Base-by-base conservation (phyloP, 2,113 vertebrate genomes). In the Lagopus muta region DNA sequence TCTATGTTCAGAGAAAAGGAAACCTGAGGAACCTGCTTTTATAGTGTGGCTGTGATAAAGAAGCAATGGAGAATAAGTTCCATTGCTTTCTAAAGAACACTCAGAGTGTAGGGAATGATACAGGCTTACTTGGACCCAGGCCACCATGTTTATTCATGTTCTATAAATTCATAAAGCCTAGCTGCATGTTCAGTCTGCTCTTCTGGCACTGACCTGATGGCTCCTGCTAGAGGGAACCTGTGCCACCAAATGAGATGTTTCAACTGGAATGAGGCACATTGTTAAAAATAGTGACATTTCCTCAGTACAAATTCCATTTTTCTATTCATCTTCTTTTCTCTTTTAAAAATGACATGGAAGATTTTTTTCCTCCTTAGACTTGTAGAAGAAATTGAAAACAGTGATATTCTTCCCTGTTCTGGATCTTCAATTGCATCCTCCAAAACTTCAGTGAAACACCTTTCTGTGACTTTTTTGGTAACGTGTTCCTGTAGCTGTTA, bases 131-230 rank as follows among this genome's bases (percentile, higher is more conserved):
- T 77, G n/a, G 60, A 73, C 64, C 69, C 40, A 62, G 55, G 19
- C 67, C 60, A 43, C 32, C 0, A 0, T 58, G 60, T 85, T 82
- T 58, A 34, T 73, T 90, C 4, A 28, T 2, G 0, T 7, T 65
- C 82, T 88, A 57, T 24, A 43, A 65, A 73, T 20, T 50, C 21
- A 17, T 0, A 1, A 10, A 34, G 40, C 27, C 73, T 88, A 2
- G 2, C 62, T 93, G 32, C 18, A 7, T 76, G 22, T 60, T 90
- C 69, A 70, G 36, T 67, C 60, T 70, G 48, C 16, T 43, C 40
- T 86, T 88, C 48, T 81, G 45, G n/a, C 83, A 76, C 67, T 8
- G 16, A 42, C 24, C 47, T 72, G n/a, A 10, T 40, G 30, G 24
- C 21, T 38, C 71, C 61, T 89, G 38, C 3, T 7, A 84, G 54